phyloP scores from a whole-genome alignment of 2,888 invertebrate species.

The Stomorhina lunata region DNA sequence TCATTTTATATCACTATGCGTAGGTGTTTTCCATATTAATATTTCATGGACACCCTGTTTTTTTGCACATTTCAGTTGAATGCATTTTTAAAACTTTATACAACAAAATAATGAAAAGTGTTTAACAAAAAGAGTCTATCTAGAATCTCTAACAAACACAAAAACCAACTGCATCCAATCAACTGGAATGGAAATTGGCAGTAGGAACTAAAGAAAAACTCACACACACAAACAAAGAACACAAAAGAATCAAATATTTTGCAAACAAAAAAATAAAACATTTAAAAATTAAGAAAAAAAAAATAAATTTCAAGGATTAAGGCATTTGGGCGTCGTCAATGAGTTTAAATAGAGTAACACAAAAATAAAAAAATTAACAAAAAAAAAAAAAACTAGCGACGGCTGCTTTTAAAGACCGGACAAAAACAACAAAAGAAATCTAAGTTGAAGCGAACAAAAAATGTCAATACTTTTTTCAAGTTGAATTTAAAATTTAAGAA shows the following conservation, averaged over 20 bases:
- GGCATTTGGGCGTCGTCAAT: slow-evolving; percentile 59
- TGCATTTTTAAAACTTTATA: slow-evolving; percentile 20
- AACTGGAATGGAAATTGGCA: slow-evolving; percentile 74
- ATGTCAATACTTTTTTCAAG: slow-evolving; percentile 35
- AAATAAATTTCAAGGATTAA: slow-evolving; percentile 31
- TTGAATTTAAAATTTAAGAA: slow-evolving; percentile 22
- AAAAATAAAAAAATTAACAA: slow-evolving; percentile 17
- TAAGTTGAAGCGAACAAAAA: slow-evolving; percentile 52
- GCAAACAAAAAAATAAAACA: slow-evolving; percentile 3
- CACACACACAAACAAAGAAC: slow-evolving; percentile 3
- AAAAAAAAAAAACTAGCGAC: slow-evolving; percentile 42
- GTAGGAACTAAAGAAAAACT: slow-evolving; percentile 58
- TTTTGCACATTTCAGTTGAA: not conserved
- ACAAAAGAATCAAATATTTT: not conserved
- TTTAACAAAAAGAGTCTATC: slow-evolving; percentile 55
- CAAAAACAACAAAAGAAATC: slow-evolving; percentile 59
- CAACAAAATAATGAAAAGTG: slow-evolving; percentile 68
- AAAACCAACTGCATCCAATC: slow-evolving; percentile 74
- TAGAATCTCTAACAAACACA: slow-evolving; percentile 37
- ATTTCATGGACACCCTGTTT: slow-evolving; percentile 1
- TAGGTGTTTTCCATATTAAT: not conserved
- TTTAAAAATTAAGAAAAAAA: not conserved
- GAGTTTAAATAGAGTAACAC: slow-evolving; percentile 26
- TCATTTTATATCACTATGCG: not conserved
- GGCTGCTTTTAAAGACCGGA: slow-evolving; percentile 49